Percentiles rank a stretch among this genome's conserved stretches.
These are phyloP conservation scores for Drosophila insularis DNA, from an alignment of 1,140 invertebrate genomes.

Conservation along the genomic window DNA sequence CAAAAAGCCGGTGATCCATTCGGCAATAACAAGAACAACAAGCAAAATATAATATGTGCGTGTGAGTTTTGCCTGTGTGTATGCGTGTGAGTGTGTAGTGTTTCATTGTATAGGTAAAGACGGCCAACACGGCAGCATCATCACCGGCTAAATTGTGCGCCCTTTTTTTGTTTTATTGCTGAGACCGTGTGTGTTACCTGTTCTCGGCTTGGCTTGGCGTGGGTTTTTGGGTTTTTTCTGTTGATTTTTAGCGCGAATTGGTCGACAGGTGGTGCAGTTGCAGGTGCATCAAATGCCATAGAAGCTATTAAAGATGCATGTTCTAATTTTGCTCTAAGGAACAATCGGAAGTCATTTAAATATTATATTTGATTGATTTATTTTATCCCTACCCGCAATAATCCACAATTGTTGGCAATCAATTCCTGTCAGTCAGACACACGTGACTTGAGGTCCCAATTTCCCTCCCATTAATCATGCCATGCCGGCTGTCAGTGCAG, in stretches of 20 bases:
- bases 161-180: constrained; percentile 50
- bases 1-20: constrained; percentile 80
- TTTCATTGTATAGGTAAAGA: constrained; percentile 22
- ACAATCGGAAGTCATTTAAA: neutral
- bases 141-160: constrained; percentile 70
- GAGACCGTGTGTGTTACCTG: constrained; percentile 48
- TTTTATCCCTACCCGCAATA: constrained; percentile 7
- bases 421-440: constrained; percentile 42
- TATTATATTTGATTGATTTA: neutral
- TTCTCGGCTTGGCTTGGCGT: constrained; percentile 57
- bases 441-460: constrained; percentile 51
- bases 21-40: constrained; percentile 45
- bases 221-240: constrained; percentile 42
- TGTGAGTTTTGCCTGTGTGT: constrained; percentile 20
- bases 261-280: constrained; percentile 8
- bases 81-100: constrained; percentile 18
- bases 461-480: constrained; percentile 55
- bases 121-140: constrained; percentile 69
- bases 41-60: constrained; percentile 11
- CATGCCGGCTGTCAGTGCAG: constrained; percentile 24
- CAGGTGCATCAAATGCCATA: constrained; percentile 5
- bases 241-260: constrained; percentile 25
- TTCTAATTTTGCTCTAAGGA: neutral
- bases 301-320: neutral
- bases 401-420: constrained; percentile 43